A percentile compares a stretch with the other conserved stretches of the same genome.
These are phyloP conservation scores for Petrocephalus schoutedeni DNA, from an alignment of 2,797 vertebrate genomes.

Conservation along the genomic window DNA sequence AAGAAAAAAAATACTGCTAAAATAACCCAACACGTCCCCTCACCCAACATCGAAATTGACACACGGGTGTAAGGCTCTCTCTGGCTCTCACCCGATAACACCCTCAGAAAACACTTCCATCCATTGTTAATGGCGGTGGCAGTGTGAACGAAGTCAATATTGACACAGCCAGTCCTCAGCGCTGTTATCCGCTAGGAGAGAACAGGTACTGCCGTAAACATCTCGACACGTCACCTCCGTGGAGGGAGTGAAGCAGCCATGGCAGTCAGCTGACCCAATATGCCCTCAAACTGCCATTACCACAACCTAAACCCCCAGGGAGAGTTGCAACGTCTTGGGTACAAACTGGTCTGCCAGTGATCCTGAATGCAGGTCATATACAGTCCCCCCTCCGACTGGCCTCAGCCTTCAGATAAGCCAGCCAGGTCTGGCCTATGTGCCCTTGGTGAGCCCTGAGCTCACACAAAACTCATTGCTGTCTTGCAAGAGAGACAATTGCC, in stretches of 20 bases:
- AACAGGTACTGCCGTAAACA: constrained; percentile 35
- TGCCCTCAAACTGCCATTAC: constrained; percentile 18
- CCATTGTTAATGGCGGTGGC: constrained; percentile 33
- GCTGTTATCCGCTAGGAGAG: constrained; percentile 28
- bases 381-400: constrained; percentile 29
- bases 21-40: constrained; percentile 35
- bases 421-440: constrained; percentile 38
- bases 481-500: constrained; percentile 54
- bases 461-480: constrained; percentile 57
- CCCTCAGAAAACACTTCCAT: constrained; percentile 22
- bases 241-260: background rate
- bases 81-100: background rate
- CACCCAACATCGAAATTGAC: constrained; percentile 15
- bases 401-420: constrained; percentile 56
- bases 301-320: constrained; percentile 14
- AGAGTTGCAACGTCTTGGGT: background rate
- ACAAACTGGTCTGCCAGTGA: background rate
- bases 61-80: background rate
- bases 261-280: background rate
- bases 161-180: constrained; percentile 43
- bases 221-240: constrained; percentile 29
- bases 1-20: background rate
- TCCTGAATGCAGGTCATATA: constrained; percentile 41
- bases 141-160: constrained; percentile 45
- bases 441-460: constrained; percentile 50